Evolutionary conservation across 2,888 invertebrate species (phyloP).

Genomic region (Yponomeuta plumbellus): DNA sequence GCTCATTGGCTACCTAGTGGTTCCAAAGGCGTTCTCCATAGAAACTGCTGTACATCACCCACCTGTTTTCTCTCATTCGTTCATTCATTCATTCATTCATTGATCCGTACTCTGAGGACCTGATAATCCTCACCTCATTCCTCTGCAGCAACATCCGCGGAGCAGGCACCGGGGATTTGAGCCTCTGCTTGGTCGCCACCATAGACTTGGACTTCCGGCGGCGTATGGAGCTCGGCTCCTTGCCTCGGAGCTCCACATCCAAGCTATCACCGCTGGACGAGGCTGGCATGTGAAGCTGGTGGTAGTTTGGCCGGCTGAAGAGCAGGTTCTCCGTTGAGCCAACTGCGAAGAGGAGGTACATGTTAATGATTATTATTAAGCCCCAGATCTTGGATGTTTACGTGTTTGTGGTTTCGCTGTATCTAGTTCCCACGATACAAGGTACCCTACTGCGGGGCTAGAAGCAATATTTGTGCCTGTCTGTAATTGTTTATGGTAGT

Average conservation of each 20-base stretch:
- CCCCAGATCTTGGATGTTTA: no score
- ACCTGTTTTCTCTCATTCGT: no score
- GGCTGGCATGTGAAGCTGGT: slow-evolving; percentile 46
- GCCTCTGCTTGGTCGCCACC: slow-evolving; percentile 53
- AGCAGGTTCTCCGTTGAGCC: slow-evolving; percentile 64
- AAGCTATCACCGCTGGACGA: slow-evolving; percentile 68
- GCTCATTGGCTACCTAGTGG: no score
- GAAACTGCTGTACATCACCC: no score
- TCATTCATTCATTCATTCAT: no score
- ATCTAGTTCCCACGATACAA: no score
- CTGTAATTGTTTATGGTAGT: no score
- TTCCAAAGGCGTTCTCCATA: no score
- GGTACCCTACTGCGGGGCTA: no score
- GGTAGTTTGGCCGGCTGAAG: slow-evolving; percentile 48
- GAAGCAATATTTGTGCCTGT: no score
- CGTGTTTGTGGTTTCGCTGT: no score
- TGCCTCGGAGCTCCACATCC: slow-evolving; percentile 58
- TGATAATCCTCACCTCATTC: slow-evolving; percentile 4
- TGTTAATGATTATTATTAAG: background rate
- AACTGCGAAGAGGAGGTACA: slow-evolving; percentile 40
- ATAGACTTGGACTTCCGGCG: slow-evolving; percentile 61
- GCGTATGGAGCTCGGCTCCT: slow-evolving; percentile 38
- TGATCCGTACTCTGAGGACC: no score
- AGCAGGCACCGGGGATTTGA: slow-evolving; percentile 55
- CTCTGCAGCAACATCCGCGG: slow-evolving; percentile 45